These are phyloP conservation scores for Clanis bilineata DNA, from an alignment of 2,888 invertebrate species.

Conservation along the genomic window DNA sequence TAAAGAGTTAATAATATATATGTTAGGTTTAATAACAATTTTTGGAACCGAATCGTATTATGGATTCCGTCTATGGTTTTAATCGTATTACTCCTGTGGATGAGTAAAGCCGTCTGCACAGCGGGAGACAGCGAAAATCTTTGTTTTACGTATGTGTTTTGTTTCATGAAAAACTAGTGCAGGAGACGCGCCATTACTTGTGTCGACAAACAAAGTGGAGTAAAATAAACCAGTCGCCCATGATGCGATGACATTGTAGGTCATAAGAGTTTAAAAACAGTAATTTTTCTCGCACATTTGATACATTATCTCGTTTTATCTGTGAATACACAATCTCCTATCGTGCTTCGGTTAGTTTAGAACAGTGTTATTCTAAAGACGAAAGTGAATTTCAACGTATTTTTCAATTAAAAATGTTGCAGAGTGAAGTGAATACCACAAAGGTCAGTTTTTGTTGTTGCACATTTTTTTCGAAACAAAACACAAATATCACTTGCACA, in stretches of 20 bases:
- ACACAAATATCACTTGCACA: too few species aligned
- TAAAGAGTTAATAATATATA: too few species aligned
- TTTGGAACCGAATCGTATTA: too few species aligned
- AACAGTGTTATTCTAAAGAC: neutral
- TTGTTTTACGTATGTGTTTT: too few species aligned
- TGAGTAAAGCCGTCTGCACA: too few species aligned
- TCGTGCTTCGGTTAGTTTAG: constrained; percentile 16
- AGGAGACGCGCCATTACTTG: too few species aligned
- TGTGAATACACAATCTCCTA: constrained; percentile 13
- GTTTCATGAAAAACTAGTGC: too few species aligned
- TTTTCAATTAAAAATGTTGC: constrained; percentile 43
- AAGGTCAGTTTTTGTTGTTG: constrained; percentile 44
- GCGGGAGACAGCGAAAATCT: too few species aligned
- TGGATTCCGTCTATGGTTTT: too few species aligned
- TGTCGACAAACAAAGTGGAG: neutral
- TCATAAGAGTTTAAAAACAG: constrained; percentile 2
- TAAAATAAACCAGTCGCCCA: neutral
- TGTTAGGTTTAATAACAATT: too few species aligned
- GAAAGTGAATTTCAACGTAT: neutral
- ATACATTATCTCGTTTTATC: constrained; percentile 19
- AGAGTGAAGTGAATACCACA: constrained; percentile 53
- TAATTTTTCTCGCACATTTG: neutral
- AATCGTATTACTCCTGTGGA: too few species aligned
- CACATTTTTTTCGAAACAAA: neutral
- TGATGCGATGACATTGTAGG: constrained; percentile 5